A percentile compares a stretch with the other conserved stretches of the same genome.
Conservation (phyloP, 2,888 invertebrate genomes). For the Parasteatoda lunata region DNA sequence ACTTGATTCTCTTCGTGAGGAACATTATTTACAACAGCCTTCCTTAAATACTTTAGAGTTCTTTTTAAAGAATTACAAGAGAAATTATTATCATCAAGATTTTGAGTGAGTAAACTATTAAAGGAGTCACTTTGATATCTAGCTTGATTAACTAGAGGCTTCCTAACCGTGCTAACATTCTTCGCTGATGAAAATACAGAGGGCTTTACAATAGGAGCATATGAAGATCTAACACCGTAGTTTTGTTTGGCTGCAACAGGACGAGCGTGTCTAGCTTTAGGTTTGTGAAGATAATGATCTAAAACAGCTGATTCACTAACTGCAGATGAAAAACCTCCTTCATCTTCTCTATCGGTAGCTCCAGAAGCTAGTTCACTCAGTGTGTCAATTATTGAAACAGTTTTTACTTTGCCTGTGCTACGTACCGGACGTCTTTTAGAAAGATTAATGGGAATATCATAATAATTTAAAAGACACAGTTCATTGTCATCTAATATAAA, state of each 20-base stretch:
- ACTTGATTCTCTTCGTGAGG: constrained; percentile 44
- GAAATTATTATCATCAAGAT: constrained; percentile 43
- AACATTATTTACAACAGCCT: constrained; percentile 61
- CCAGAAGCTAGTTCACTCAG: constrained; percentile 72
- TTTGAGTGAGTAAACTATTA: constrained; percentile 24
- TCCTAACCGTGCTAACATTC: constrained; percentile 4
- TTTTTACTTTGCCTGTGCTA: constrained; percentile 68
- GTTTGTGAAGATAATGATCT: constrained; percentile 51
- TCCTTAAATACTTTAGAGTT: constrained; percentile 60
- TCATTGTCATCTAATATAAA: constrained; percentile 67
- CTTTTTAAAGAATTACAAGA: constrained; percentile 65
- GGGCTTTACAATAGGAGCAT: constrained; percentile 7
- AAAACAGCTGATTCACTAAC: constrained; percentile 61
- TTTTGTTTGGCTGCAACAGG: constrained; percentile 18
- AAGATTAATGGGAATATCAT: constrained; percentile 64
- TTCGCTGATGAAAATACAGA: constrained; percentile 8
- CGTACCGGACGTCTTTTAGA: constrained; percentile 52
- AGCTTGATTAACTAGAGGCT: constrained; percentile 16
- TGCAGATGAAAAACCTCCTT: constrained; percentile 65
- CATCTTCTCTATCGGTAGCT: constrained; percentile 68
- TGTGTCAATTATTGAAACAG: constrained; percentile 73
- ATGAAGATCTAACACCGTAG: constrained; percentile 18
- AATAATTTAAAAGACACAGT: constrained; percentile 59
- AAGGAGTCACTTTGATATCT: constrained; percentile 38
- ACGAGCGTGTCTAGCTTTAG: constrained; percentile 48